These are phyloP conservation scores for Ochropacha duplaris DNA, from an alignment of 2,888 invertebrate species.

Conservation along the genomic window DNA sequence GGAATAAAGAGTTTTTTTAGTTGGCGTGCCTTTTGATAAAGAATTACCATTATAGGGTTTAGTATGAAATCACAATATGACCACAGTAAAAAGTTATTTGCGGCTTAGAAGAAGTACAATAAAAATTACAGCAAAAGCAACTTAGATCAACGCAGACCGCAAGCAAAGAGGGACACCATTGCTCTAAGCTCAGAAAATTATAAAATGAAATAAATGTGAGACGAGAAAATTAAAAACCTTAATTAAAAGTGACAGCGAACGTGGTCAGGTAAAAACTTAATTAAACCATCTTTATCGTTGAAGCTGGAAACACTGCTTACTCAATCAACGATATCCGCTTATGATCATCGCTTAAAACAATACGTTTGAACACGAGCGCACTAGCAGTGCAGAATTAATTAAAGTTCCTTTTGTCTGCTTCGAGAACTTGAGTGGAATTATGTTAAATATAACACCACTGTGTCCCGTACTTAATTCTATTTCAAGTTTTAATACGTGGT, in stretches of 20 bases:
- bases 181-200: no score
- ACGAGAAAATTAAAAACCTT: no score
- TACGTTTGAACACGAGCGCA: background rate
- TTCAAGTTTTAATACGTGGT: conserved; percentile 17
- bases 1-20: no score
- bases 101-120: no score
- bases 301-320: background rate
- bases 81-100: no score
- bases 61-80: no score
- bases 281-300: background rate
- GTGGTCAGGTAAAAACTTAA: background rate
- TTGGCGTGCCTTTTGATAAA: no score
- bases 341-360: background rate
- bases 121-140: no score
- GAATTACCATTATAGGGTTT: no score
- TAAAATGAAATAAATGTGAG: no score
- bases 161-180: no score
- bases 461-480: conserved; percentile 15
- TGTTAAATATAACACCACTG: conserved; percentile 31
- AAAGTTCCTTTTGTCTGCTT: conserved; percentile 27
- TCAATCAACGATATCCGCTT: background rate
- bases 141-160: no score
- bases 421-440: conserved; percentile 19
- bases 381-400: conserved; percentile 23
- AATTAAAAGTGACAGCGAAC: background rate